These are phyloP conservation scores for Ditula angustiorana DNA, from an alignment of 2,888 invertebrate species.

Conservation along the genomic window DNA sequence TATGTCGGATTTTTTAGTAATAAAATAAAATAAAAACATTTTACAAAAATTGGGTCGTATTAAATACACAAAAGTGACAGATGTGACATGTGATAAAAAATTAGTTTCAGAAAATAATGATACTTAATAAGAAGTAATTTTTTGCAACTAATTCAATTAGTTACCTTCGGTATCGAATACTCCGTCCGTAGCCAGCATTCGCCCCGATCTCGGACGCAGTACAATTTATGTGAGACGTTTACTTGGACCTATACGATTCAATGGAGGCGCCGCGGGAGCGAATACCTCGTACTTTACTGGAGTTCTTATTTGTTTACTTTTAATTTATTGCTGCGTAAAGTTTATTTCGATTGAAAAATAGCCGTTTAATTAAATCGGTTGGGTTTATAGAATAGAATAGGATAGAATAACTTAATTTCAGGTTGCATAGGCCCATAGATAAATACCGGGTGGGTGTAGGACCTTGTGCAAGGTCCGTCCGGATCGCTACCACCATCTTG, in stretches of 20 bases:
- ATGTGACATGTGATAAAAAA: too few relatives aligned
- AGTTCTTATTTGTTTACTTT: constrained; percentile 38
- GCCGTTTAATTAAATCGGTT: background rate
- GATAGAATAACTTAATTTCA: too few relatives aligned
- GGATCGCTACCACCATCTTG: too few relatives aligned
- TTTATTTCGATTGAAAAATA: background rate
- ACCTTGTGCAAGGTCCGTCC: too few relatives aligned
- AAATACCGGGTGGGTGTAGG: too few relatives aligned
- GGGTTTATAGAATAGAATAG: too few relatives aligned
- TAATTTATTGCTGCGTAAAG: constrained; percentile 36
- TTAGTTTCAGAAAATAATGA: too few relatives aligned
- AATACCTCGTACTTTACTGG: constrained; percentile 44
- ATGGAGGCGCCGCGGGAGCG: constrained; percentile 49
- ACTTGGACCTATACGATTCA: constrained; percentile 47
- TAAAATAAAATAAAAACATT: too few relatives aligned
- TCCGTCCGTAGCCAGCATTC: background rate
- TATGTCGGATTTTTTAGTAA: too few relatives aligned
- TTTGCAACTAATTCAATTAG: background rate
- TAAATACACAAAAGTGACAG: too few relatives aligned
- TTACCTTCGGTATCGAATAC: constrained; percentile 4
- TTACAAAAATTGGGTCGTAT: too few relatives aligned
- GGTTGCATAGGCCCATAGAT: too few relatives aligned
- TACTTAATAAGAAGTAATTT: background rate
- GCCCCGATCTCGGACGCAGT: constrained; percentile 52
- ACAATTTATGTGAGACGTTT: constrained; percentile 63